Evolutionary conservation across 2,113 vertebrate genomes (phyloP), one percentile per base, ranked within the genome.

Genomic region (Corythornis madagascariensis): DNA sequence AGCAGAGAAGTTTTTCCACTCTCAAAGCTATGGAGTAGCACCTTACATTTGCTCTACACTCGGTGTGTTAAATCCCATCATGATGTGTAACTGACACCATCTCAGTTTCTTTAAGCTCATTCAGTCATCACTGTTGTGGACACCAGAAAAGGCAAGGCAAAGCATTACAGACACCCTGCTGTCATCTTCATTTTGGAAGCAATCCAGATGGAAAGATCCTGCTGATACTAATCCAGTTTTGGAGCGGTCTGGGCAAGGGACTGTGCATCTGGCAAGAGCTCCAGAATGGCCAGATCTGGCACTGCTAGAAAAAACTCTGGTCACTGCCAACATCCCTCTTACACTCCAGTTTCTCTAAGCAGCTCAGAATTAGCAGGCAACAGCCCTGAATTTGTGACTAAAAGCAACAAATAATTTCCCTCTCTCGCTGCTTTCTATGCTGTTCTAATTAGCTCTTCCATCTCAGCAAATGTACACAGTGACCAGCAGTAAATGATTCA

Each of bases 101-200:
- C 89, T 76, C 71, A 18, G 42, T 61, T 89, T 69, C 89, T 79
- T 85, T 55, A 79, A 42, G 78, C 59, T 92, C 38, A 9, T 53
- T 79, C 84, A 83, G 86, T 53, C 77, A 78, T 88, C 31, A 17
- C 73, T 5, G 35, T 42, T 93, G 87, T 89, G 75, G 85, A 89
- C 87, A 85, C 28, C 85, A 72, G 77, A 89, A 86, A 93, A 92
- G 42, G 74, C 73, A 86, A 89, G 74, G 92, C 47, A 81, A 73
- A 86, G 82, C 84, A 66, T 88, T 92, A 93, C 94, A 91, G 89
- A 89, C 61, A 91, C 82, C 89, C 93, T 89, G 92, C 91, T 94
- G 94, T 94, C 91, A 45, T 88, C 87, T 76, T 87, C 75, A 11
- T 66, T 63, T 91, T 96, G 94, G 89, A 79, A 92, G 59, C 79